Evolutionary conservation across 2,888 invertebrate species (phyloP).

Genomic region (Parnassius apollo): DNA sequence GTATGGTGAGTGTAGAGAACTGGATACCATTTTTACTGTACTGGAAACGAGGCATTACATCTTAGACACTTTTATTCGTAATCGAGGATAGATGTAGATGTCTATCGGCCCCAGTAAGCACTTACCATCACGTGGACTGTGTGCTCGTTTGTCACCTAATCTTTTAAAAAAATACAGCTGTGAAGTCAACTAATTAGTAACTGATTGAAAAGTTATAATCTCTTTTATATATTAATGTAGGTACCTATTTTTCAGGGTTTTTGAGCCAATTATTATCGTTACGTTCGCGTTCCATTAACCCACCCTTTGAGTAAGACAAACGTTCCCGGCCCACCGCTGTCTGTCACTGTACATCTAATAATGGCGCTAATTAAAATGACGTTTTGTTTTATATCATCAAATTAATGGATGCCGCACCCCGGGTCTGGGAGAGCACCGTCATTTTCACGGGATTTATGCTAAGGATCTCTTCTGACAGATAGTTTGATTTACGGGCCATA

Average conservation of each 20-base stretch:
- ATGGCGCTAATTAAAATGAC: constrained; percentile 42
- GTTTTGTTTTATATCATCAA: constrained; percentile 43
- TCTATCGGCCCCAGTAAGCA: too few species aligned
- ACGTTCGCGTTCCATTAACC: constrained; percentile 34
- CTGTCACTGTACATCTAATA: constrained; percentile 40
- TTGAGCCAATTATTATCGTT: constrained; percentile 31
- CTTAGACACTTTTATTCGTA: too few species aligned
- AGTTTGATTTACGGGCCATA: constrained; percentile 55
- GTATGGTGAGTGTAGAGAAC: too few species aligned
- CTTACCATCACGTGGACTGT: too few species aligned
- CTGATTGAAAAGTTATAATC: too few species aligned
- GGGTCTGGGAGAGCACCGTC: constrained; percentile 23
- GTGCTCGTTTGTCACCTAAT: too few species aligned
- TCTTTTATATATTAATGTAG: too few species aligned
- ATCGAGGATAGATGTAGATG: too few species aligned
- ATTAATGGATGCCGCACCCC: constrained; percentile 33
- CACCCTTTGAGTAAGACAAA: constrained; percentile 46
- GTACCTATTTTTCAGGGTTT: not conserved
- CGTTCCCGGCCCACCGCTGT: constrained; percentile 38
- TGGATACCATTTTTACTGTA: too few species aligned
- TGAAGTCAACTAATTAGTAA: too few species aligned
- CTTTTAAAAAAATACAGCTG: too few species aligned
- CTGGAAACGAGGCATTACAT: too few species aligned
- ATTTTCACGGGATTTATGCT: constrained; percentile 46
- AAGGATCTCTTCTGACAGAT: constrained; percentile 42